A percentile compares a stretch with the other conserved stretches of the same genome.
Evolutionary conservation across 2,888 invertebrate genomes (phyloP).

Genomic region (Drepana falcataria): DNA sequence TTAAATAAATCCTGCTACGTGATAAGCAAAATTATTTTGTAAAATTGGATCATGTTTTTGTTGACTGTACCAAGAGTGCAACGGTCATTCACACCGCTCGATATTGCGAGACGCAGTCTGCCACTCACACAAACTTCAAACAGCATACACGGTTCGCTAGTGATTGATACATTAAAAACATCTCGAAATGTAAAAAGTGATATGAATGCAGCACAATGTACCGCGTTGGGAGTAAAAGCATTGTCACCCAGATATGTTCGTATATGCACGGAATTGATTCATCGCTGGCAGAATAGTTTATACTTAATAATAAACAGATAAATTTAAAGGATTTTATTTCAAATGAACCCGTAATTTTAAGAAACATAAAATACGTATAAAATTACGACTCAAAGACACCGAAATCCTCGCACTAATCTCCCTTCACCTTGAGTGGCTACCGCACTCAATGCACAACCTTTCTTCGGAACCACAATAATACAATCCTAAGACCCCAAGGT

Average conservation of each 20-base stretch:
- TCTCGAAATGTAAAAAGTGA: neutral
- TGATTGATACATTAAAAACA: slow-evolving; percentile 8
- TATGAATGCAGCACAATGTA: neutral
- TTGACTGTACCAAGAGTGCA: slow-evolving; percentile 18
- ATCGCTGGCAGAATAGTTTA: neutral
- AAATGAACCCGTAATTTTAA: too few relatives aligned
- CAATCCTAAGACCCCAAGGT: too few relatives aligned
- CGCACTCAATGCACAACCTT: too few relatives aligned
- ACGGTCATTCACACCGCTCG: slow-evolving; percentile 19
- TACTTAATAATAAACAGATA: too few relatives aligned
- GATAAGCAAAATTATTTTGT: too few relatives aligned
- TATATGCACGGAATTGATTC: neutral
- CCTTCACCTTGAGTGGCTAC: too few relatives aligned
- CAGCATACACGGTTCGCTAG: slow-evolving; percentile 1
- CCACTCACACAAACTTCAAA: slow-evolving; percentile 10
- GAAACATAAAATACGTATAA: too few relatives aligned
- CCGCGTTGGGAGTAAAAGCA: neutral
- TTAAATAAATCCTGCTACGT: too few relatives aligned
- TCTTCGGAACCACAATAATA: too few relatives aligned
- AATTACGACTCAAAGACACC: too few relatives aligned
- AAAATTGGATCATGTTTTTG: slow-evolving; percentile 10
- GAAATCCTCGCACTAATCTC: too few relatives aligned
- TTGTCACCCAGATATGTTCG: neutral
- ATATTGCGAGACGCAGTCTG: slow-evolving; percentile 20
- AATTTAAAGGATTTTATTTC: too few relatives aligned